Conservation (phyloP, 2,888 invertebrate genomes). For the Margaritifera margaritifera region DNA sequence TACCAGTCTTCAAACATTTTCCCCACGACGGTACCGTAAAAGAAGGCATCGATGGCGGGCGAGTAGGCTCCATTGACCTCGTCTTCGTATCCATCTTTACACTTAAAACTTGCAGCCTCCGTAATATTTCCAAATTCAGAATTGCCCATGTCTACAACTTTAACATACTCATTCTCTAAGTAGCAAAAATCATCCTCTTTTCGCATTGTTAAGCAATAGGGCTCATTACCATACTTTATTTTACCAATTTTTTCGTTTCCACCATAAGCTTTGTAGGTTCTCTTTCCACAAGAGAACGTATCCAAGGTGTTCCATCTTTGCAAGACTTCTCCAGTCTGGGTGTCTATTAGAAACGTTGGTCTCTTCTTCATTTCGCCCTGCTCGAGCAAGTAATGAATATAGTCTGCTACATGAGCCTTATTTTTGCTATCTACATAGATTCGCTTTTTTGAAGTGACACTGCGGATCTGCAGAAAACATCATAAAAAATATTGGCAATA, state of each 20-base stretch:
- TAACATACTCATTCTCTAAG: constrained; percentile 47
- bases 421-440: constrained; percentile 21
- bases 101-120: constrained; percentile 34
- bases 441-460: not conserved
- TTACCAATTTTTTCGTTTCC: constrained; percentile 47
- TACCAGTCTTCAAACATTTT: constrained; percentile 53
- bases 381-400: constrained; percentile 24
- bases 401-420: constrained; percentile 23
- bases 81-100: constrained; percentile 35
- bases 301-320: constrained; percentile 34
- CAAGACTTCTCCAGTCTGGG: constrained; percentile 34
- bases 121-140: constrained; percentile 10
- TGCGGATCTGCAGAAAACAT: constrained; percentile 1
- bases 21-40: constrained; percentile 38
- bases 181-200: constrained; percentile 32
- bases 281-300: constrained; percentile 20
- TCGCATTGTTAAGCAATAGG: constrained; percentile 26
- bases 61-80: constrained; percentile 47
- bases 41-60: constrained; percentile 45
- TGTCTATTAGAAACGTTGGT: constrained; percentile 45
- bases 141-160: constrained; percentile 40
- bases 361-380: constrained; percentile 17
- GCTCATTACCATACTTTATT: constrained; percentile 34
- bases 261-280: constrained; percentile 27
- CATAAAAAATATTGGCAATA: too few relatives aligned